Base-by-base conservation (phyloP, 2,113 vertebrate genomes). In the Gymnarchus niloticus region DNA sequence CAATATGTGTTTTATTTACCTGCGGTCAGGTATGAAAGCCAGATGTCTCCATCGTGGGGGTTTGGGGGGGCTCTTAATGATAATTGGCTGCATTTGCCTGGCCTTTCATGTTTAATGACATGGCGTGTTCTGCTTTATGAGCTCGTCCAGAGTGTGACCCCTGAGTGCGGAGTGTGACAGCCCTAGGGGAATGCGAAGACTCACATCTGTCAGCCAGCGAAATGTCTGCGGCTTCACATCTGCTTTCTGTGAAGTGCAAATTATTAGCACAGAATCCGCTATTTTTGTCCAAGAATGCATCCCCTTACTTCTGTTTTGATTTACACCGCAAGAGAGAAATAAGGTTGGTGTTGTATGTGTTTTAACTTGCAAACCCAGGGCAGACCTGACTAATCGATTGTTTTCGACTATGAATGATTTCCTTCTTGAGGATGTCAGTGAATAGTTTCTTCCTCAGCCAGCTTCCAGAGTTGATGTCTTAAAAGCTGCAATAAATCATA, bases 211-310 rank as follows among this genome's bases (percentile, higher is more conserved):
- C 61, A 49, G 81, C 33, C 81, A 28, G 56, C 21, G 10, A 61
- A 49, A 77, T 25, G 82, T 59, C 33, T 84, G 81, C 46, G 65
- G 61, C 51, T 69, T 51, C 82, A 76, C 69, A 87, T 84, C 86
- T 87, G 86, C 82, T 84, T 80, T 80, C 65, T 49, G 52, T 87
- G 86, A 84, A 87, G 69, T 84, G 49, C 52, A 84, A 80, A 80
- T 61, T 78, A 87, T 78, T 83, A 87, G 86, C 83, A 78, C 86
- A 59, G 86, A 84, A 84, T 54, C 6, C 69, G 81, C 69, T 61
- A 52, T 87, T 87, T 59, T 77, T 56, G 81, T 61, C 65, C 69
- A 87, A 61, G 69, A 61, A 48, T 69, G 59, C 80, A 23, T 12
- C 41, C 41, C 69, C 54, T 33, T 33, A 2, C 48, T 73, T 77